These are phyloP conservation scores for Drosophila nebulosa DNA, from an alignment of 1,140 invertebrate species.

Conservation along the genomic window DNA sequence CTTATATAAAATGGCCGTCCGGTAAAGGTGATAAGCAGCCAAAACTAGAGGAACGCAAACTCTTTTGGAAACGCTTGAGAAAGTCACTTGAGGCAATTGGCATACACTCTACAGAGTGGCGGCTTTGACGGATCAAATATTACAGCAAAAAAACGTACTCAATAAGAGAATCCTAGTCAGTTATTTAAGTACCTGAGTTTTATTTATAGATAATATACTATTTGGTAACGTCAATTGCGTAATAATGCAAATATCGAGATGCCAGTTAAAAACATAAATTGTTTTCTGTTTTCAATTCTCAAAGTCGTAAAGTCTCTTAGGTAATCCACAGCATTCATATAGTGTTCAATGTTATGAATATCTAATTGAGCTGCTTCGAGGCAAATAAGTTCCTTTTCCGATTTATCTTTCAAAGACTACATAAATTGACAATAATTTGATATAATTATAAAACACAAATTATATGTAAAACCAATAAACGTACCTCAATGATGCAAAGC, in stretches of 20 bases:
- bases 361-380: not conserved
- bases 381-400: not conserved
- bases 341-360: not conserved
- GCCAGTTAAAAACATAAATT: too few species aligned
- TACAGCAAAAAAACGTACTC: not conserved
- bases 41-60: slow-evolving; percentile 66
- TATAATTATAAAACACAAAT: too few species aligned
- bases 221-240: not conserved
- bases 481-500: not conserved
- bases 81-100: slow-evolving; percentile 56
- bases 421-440: not conserved
- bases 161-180: slow-evolving; percentile 52
- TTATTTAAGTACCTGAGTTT: slow-evolving; percentile 57
- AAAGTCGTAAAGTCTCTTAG: not conserved
- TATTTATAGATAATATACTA: not conserved
- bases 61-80: slow-evolving; percentile 78
- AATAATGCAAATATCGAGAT: too few species aligned
- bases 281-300: too few species aligned
- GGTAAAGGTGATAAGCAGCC: slow-evolving; percentile 36
- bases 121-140: slow-evolving; percentile 1
- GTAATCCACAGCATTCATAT: not conserved
- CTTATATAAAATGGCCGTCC: slow-evolving; percentile 85
- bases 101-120: slow-evolving; percentile 36
- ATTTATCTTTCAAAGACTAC: not conserved
- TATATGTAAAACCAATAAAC: too few species aligned